Evolutionary conservation across 2,888 invertebrate species (phyloP).

Genomic region (Drosophila leonis): DNA sequence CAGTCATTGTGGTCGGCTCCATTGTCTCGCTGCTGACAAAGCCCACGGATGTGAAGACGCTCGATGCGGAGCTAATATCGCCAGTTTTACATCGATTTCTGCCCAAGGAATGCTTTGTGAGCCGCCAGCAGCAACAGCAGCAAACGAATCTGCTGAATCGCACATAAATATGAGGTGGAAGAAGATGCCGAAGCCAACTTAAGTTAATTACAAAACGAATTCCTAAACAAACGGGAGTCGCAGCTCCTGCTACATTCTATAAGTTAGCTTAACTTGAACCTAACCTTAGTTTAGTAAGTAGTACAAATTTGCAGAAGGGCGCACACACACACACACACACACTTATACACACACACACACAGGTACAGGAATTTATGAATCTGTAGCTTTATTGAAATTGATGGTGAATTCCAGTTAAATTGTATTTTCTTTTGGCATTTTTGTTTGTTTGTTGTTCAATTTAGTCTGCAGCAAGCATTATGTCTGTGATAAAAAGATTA

Average conservation of each 20-base stretch:
- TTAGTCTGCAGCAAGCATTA: slow-evolving; percentile 72
- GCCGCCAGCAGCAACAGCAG: slow-evolving; percentile 39
- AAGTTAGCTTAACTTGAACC: slow-evolving; percentile 26
- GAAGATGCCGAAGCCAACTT: slow-evolving; percentile 4
- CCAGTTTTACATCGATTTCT: slow-evolving; percentile 87
- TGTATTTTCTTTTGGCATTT: slow-evolving; percentile 63
- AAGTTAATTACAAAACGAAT: slow-evolving; percentile 15
- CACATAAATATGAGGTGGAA: slow-evolving; percentile 12
- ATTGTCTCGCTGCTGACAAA: slow-evolving; percentile 88
- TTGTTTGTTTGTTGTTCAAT: slow-evolving; percentile 45
- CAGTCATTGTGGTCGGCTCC: slow-evolving; percentile 89
- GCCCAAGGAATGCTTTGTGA: slow-evolving; percentile 81
- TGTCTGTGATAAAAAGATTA: slow-evolving; percentile 73
- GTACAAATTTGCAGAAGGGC: slow-evolving; percentile 32
- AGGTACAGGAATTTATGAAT: slow-evolving; percentile 77
- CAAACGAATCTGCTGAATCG: slow-evolving; percentile 56
- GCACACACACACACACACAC: slow-evolving; percentile 32
- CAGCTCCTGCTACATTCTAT: slow-evolving; percentile 25
- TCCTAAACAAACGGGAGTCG: slow-evolving; percentile 30
- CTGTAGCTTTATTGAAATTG: slow-evolving; percentile 51
- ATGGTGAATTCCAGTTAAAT: slow-evolving; percentile 33
- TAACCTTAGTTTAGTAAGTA: slow-evolving; percentile 54
- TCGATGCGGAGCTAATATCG: slow-evolving; percentile 88
- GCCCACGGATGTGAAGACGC: slow-evolving; percentile 85
- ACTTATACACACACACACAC: background rate